These are phyloP conservation scores for Acromyrmex charruanus DNA, from an alignment of 1,140 invertebrate genomes.

Conservation along the genomic window DNA sequence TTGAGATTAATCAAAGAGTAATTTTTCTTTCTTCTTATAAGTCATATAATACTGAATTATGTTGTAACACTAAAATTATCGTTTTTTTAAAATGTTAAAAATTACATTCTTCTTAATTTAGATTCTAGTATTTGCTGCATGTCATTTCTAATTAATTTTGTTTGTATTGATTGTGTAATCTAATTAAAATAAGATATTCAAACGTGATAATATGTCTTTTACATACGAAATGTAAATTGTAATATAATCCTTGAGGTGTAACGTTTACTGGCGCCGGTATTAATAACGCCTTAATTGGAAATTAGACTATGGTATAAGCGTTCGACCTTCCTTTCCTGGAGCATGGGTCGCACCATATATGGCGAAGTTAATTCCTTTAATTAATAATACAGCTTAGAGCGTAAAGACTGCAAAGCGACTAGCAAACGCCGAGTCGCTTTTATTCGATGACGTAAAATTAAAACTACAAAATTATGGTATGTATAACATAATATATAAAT, in stretches of 20 bases:
- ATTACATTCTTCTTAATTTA: neutral
- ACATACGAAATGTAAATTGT: constrained; percentile 67
- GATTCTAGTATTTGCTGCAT: neutral
- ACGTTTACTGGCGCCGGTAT: constrained; percentile 47
- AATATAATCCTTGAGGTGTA: constrained; percentile 68
- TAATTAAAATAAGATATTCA: constrained; percentile 36
- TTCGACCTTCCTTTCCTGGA: constrained; percentile 58
- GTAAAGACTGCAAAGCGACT: constrained; percentile 40
- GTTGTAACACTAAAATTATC: no score
- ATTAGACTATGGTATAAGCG: constrained; percentile 71
- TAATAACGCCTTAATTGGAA: constrained; percentile 74
- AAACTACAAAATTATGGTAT: neutral
- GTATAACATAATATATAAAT: neutral
- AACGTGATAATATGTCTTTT: neutral
- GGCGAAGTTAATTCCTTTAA: constrained; percentile 46
- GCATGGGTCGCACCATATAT: constrained; percentile 32
- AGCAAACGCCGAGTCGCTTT: neutral
- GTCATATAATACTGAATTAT: neutral
- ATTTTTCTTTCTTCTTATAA: constrained; percentile 1
- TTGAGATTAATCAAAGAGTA: neutral
- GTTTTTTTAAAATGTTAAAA: neutral
- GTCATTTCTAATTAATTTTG: neutral
- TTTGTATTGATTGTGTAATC: neutral
- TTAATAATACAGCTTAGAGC: constrained; percentile 59
- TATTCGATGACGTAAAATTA: neutral